Base-by-base conservation (phyloP, 2,797 vertebrate species). In the Cuculus canorus region DNA sequence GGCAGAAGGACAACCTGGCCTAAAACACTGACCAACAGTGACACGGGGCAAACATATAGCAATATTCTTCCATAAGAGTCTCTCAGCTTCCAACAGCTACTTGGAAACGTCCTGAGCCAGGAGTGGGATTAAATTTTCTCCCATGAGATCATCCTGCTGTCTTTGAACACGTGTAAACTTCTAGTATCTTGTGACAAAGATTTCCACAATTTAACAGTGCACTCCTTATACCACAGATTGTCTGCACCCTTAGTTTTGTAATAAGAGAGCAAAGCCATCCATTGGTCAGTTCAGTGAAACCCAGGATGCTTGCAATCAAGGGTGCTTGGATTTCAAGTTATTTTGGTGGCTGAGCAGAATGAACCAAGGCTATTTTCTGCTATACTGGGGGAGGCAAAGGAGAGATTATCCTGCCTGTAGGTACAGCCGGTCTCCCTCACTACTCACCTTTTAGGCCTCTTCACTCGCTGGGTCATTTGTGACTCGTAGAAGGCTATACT, bases 391-490 rank as follows among this genome's bases (percentile, higher is more conserved):
- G 18, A 75, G 19, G 33, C 15, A 85, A 37, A 60, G 37, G 37
- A 57, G 70, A 35, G 3, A 59, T 39, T 37, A 7, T 82, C 16
- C 41, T 43, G 32, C 32, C 52, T 57, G 14, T 37, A 53, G 39
- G n/a, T 25, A 39, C 32, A 79, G 35, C 24, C 28, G 19, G 7
- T 15, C 13, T 59, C 47, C 56, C 33, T 57, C 13, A 13, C 37
- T 7, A 1, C 53, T 52, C 3, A 0, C 18, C 37, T 61, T 4
- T 27, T 10, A 11, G 11, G 3, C 2, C 7, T 30, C 54, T 71
- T 60, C 50, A 47, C 21, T 86, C 57, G 52, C 10, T 66, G 30
- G 37, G 23, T 56, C 19, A 48, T 76, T 79, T 21, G 6, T 64
- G 60, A 77, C 69, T 64, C 82, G 39, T 16, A 52, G 68, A 33